These are phyloP conservation scores for Stenodema calcarata DNA, from an alignment of 2,888 invertebrate species.

Conservation along the genomic window DNA sequence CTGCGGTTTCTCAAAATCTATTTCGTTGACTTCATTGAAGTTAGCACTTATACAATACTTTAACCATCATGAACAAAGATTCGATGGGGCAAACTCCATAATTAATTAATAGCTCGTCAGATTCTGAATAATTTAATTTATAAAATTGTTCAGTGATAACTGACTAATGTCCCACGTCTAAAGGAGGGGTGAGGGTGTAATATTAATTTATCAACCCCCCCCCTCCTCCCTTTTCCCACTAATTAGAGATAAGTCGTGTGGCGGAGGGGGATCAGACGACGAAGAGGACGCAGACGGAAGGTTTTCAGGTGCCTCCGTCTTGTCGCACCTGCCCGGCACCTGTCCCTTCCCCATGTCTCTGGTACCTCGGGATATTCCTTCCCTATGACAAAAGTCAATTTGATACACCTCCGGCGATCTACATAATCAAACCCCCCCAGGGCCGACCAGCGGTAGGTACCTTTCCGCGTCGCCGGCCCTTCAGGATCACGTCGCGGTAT, in stretches of 20 bases:
- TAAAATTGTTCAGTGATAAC: too few species aligned
- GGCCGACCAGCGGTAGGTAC: neutral
- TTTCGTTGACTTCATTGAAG: too few species aligned
- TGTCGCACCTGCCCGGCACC: constrained; percentile 11
- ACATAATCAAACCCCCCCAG: neutral
- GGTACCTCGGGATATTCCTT: neutral
- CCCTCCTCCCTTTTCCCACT: neutral
- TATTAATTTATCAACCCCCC: neutral
- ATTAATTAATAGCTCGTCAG: too few species aligned
- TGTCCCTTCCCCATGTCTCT: neutral
- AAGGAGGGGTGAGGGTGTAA: neutral
- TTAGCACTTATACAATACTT: too few species aligned
- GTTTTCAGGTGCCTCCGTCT: neutral
- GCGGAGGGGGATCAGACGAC: neutral
- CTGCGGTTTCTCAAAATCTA: too few species aligned
- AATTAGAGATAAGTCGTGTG: neutral
- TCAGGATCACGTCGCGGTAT: neutral
- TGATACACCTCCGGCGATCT: constrained; percentile 3
- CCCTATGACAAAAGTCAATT: neutral
- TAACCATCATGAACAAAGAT: too few species aligned
- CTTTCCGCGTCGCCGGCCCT: neutral
- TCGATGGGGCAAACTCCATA: too few species aligned
- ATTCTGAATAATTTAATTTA: too few species aligned
- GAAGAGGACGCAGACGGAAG: neutral
- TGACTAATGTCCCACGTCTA: too few species aligned